These are phyloP conservation scores for Junonia oenone DNA, from an alignment of 2,888 invertebrate species.

Conservation along the genomic window DNA sequence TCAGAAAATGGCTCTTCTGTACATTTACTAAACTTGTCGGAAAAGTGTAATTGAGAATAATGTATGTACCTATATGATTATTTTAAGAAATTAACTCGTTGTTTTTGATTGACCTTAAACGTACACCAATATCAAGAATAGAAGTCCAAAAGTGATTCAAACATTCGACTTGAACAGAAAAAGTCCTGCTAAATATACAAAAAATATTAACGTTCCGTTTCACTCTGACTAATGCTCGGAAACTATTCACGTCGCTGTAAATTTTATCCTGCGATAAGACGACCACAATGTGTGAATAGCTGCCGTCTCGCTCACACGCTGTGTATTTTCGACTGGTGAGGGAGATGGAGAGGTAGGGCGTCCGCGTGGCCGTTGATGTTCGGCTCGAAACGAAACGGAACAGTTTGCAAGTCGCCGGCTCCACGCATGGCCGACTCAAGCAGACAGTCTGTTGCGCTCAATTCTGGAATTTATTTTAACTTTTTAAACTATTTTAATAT, in stretches of 20 bases:
- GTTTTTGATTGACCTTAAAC: constrained; percentile 4
- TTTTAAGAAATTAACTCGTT: not conserved
- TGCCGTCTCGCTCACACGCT: constrained; percentile 52
- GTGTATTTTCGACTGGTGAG: constrained; percentile 49
- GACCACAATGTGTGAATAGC: constrained; percentile 47
- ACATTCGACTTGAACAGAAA: constrained; percentile 52
- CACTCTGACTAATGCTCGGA: constrained; percentile 64
- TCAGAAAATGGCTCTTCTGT: no score
- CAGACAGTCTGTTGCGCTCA: constrained; percentile 67
- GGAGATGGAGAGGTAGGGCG: constrained; percentile 69
- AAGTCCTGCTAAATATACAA: constrained; percentile 70
- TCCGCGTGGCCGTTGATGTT: constrained; percentile 70
- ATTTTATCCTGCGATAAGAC: constrained; percentile 74
- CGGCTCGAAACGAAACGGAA: constrained; percentile 65
- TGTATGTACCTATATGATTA: not conserved
- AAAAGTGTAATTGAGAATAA: no score
- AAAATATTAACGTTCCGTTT: constrained; percentile 62
- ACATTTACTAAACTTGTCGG: no score
- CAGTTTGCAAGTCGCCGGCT: constrained; percentile 79
- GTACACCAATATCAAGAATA: constrained; percentile 54
- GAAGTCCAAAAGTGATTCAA: constrained; percentile 49
- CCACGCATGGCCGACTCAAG: constrained; percentile 64
- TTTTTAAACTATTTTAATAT: constrained; percentile 52
- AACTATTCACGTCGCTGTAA: constrained; percentile 70
- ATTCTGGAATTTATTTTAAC: constrained; percentile 60